These are phyloP conservation scores for Eutrigla gurnardus DNA, from an alignment of 2,797 vertebrate species.

Conservation along the genomic window DNA sequence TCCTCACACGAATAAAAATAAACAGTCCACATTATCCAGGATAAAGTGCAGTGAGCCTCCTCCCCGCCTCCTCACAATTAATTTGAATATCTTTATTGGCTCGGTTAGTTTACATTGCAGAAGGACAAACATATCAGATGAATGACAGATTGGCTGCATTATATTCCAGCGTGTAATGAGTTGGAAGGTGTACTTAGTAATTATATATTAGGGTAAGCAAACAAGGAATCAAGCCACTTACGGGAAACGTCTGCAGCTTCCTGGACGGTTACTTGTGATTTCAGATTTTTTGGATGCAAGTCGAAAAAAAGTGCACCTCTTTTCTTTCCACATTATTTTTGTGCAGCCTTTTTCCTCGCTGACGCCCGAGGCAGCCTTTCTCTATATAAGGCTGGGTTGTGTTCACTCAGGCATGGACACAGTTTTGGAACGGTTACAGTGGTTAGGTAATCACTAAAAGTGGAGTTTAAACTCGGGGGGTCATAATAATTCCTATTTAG, in stretches of 20 bases:
- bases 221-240: slow-evolving; percentile 29
- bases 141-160: slow-evolving; percentile 9
- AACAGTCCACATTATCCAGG: slow-evolving; percentile 52
- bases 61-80: neutral
- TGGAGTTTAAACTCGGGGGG: slow-evolving; percentile 41
- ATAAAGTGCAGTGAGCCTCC: slow-evolving; percentile 1
- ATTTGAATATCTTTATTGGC: slow-evolving; percentile 42
- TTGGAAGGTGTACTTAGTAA: slow-evolving; percentile 27
- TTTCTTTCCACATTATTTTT: slow-evolving; percentile 34
- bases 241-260: slow-evolving; percentile 13
- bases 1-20: slow-evolving; percentile 44
- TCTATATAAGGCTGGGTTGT: slow-evolving; percentile 75
- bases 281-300: slow-evolving; percentile 1
- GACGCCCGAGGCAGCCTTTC: slow-evolving; percentile 42
- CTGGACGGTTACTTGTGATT: slow-evolving; percentile 13
- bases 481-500: slow-evolving; percentile 55
- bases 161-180: slow-evolving; percentile 38
- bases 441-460: slow-evolving; percentile 68
- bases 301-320: slow-evolving; percentile 29
- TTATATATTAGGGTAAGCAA: slow-evolving; percentile 46
- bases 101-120: slow-evolving; percentile 38
- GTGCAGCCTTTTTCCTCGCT: slow-evolving; percentile 23
- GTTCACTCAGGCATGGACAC: slow-evolving; percentile 55
- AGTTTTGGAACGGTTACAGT: slow-evolving; percentile 64
- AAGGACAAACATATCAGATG: slow-evolving; percentile 46